Evolutionary conservation across 2,797 vertebrate species (phyloP).

Genomic region (Thaleichthys pacificus): DNA sequence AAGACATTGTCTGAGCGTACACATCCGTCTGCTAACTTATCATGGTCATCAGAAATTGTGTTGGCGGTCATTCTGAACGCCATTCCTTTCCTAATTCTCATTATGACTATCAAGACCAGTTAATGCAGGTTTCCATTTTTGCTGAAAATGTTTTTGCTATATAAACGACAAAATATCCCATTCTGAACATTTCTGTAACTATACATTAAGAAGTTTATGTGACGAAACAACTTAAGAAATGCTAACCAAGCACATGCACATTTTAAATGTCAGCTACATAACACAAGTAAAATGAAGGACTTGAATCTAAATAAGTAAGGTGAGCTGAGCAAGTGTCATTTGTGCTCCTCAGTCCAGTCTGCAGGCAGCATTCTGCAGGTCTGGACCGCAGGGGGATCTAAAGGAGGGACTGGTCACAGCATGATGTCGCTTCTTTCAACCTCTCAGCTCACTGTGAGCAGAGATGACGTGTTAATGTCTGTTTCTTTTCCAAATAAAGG

Average conservation of each 20-base stretch:
- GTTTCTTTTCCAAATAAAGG: slow-evolving; percentile 64
- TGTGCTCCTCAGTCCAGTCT: not conserved
- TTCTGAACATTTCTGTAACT: not conserved
- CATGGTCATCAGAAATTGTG: not conserved
- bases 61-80: not conserved
- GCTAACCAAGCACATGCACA: not conserved
- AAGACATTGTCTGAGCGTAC: not conserved
- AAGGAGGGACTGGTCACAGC: not conserved
- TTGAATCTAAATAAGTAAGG: not conserved
- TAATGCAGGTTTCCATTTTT: not conserved
- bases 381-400: not conserved
- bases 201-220: not conserved
- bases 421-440: slow-evolving; percentile 25
- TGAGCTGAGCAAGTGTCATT: not conserved
- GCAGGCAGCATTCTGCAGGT: not conserved
- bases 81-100: not conserved
- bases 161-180: not conserved
- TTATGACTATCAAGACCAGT: not conserved
- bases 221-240: not conserved
- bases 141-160: not conserved
- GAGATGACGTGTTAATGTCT: slow-evolving; percentile 23
- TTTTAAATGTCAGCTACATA: not conserved
- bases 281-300: not conserved
- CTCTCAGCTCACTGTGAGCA: slow-evolving; percentile 25
- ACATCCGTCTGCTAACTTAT: not conserved